A percentile compares a stretch with the other conserved stretches of the same genome.
These are phyloP conservation scores for Drosophila nikananu DNA, from an alignment of 1,140 invertebrate species.

Conservation along the genomic window DNA sequence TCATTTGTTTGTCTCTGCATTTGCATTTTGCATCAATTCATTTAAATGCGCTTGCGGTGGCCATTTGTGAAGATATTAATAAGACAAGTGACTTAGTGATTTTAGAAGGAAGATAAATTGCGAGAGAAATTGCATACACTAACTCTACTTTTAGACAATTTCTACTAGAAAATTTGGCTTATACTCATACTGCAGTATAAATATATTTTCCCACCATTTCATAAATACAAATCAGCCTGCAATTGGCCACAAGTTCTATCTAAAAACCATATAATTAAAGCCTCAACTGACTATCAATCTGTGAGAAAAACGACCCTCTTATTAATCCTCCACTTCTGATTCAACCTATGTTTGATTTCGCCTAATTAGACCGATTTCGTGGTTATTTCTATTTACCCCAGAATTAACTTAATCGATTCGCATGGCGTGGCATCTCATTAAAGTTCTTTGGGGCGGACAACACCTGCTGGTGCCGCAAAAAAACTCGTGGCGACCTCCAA, in stretches of 20 bases:
- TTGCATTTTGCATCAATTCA: slow-evolving; percentile 45
- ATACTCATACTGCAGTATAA: background rate
- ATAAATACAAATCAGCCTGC: background rate
- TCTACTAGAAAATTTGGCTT: background rate
- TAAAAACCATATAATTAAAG: background rate
- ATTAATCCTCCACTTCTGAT: slow-evolving; percentile 7
- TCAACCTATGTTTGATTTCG: slow-evolving; percentile 14
- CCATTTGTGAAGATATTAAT: slow-evolving; percentile 48
- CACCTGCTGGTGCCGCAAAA: slow-evolving; percentile 5
- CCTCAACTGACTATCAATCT: background rate
- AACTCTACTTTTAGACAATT: too few relatives aligned
- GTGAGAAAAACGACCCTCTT: background rate
- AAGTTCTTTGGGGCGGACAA: slow-evolving; percentile 24
- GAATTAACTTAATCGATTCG: slow-evolving; percentile 33
- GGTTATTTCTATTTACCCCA: slow-evolving; percentile 27
- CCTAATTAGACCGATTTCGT: slow-evolving; percentile 18
- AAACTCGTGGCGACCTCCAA: slow-evolving; percentile 29
- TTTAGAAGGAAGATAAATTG: background rate
- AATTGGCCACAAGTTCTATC: background rate
- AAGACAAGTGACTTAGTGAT: background rate
- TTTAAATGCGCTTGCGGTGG: slow-evolving; percentile 35
- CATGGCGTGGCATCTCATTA: slow-evolving; percentile 37
- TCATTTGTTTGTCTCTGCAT: slow-evolving; percentile 66
- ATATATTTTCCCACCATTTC: background rate
- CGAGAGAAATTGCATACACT: background rate